Conservation (phyloP, 2,888 invertebrate genomes). For the Agriopis aurantiaria region DNA sequence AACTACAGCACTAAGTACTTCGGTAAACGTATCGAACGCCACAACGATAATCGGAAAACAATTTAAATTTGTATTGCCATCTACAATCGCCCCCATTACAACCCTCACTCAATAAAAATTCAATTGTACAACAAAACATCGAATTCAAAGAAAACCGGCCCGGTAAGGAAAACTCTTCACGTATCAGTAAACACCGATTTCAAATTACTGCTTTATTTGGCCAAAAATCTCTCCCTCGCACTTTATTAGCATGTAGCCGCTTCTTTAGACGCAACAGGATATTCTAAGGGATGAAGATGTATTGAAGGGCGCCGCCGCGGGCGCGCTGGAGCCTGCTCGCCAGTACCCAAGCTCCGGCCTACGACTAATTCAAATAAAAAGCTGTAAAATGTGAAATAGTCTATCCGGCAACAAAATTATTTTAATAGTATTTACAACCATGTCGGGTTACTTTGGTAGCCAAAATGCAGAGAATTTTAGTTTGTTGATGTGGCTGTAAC, state of each 20-base stretch:
- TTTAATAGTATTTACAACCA: no score
- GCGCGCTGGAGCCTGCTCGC: background rate
- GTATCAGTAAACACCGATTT: conserved; percentile 54
- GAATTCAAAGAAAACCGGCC: conserved; percentile 35
- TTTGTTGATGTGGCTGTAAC: no score
- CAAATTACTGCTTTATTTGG: conserved; percentile 83
- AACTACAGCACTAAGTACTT: no score
- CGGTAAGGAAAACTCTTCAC: conserved; percentile 43
- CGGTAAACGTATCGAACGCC: no score
- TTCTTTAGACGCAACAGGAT: conserved; percentile 80
- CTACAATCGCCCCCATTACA: conserved; percentile 2
- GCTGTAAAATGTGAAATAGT: no score
- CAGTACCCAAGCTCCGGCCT: background rate
- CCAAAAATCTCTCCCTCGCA: conserved; percentile 46
- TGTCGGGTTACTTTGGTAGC: no score
- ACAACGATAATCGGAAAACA: no score
- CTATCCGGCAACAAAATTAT: no score
- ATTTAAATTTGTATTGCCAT: background rate
- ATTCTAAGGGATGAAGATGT: conserved; percentile 75
- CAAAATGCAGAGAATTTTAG: no score
- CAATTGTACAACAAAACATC: conserved; percentile 32
- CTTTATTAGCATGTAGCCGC: conserved; percentile 71
- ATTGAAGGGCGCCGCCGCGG: conserved; percentile 25
- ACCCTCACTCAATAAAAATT: conserved; percentile 22
- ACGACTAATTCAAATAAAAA: no score